Evolutionary conservation across 2,888 invertebrate genomes (phyloP).

Genomic region (Mythimna pallens): DNA sequence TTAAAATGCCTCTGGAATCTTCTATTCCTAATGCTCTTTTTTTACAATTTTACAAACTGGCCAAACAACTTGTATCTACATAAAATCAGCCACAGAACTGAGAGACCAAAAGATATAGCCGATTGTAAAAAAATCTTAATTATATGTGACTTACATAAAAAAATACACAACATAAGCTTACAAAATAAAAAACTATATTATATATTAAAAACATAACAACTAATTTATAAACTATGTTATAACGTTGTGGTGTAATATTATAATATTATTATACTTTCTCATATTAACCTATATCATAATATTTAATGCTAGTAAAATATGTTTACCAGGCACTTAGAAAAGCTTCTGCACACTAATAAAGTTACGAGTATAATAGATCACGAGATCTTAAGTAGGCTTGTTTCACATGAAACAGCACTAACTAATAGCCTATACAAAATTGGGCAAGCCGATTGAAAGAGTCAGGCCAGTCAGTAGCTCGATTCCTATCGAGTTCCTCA

Average conservation of each 20-base stretch:
- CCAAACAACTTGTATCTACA: background rate
- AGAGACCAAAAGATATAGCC: no score
- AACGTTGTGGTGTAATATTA: no score
- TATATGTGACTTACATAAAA: no score
- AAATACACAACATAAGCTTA: no score
- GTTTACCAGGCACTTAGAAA: conserved; percentile 22
- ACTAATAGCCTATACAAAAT: conserved; percentile 32
- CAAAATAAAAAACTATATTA: no score
- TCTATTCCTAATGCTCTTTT: background rate
- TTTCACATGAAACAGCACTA: conserved; percentile 20
- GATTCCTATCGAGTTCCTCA: conserved; percentile 50
- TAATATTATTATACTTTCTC: background rate
- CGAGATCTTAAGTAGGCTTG: conserved; percentile 13
- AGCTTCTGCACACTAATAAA: conserved; percentile 27
- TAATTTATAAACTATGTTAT: no score
- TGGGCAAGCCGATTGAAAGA: conserved; percentile 30
- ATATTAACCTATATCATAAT: background rate
- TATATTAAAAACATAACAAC: no score
- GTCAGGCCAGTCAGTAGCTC: conserved; percentile 48
- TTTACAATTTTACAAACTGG: background rate
- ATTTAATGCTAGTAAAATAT: conserved; percentile 3
- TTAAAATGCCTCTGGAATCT: background rate
- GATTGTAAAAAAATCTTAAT: no score
- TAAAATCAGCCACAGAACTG: background rate
- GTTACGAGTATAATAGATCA: conserved; percentile 36